Conservation (phyloP, 2,888 invertebrate genomes). For the Acronicta alni region DNA sequence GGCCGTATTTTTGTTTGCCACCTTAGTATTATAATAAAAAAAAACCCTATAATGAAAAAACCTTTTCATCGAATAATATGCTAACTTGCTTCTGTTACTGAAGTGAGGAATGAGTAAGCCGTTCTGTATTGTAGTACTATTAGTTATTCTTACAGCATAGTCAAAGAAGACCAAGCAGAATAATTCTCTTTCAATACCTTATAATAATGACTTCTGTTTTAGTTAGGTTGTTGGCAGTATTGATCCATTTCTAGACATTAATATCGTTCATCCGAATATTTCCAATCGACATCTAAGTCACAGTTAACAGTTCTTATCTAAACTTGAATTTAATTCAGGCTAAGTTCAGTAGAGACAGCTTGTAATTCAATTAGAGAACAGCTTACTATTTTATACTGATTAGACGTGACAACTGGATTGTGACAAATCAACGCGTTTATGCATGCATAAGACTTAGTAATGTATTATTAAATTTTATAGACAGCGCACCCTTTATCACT, state of each 20-base stretch:
- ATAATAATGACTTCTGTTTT: too few species aligned
- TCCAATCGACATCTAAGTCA: conserved; percentile 51
- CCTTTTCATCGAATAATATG: too few species aligned
- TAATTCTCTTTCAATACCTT: too few species aligned
- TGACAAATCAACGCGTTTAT: conserved; percentile 1
- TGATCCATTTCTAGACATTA: neutral
- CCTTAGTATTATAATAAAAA: too few species aligned
- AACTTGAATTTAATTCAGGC: conserved; percentile 60
- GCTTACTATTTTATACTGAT: conserved; percentile 25
- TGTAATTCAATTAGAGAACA: conserved; percentile 59
- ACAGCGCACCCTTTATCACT: neutral
- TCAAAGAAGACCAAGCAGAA: too few species aligned
- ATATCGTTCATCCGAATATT: conserved; percentile 53
- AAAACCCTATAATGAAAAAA: too few species aligned
- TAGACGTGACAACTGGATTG: conserved; percentile 19
- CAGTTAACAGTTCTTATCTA: conserved; percentile 61
- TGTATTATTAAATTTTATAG: neutral
- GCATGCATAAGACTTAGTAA: neutral
- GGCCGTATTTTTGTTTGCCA: too few species aligned
- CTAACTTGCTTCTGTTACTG: too few species aligned
- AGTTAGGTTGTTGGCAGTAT: too few species aligned
- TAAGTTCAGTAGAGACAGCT: conserved; percentile 55
- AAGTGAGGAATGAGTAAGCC: too few species aligned
- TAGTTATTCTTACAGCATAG: too few species aligned
- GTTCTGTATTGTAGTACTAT: too few species aligned